Conservation (phyloP, 2,888 invertebrate species). For the Pheosia tremula region DNA sequence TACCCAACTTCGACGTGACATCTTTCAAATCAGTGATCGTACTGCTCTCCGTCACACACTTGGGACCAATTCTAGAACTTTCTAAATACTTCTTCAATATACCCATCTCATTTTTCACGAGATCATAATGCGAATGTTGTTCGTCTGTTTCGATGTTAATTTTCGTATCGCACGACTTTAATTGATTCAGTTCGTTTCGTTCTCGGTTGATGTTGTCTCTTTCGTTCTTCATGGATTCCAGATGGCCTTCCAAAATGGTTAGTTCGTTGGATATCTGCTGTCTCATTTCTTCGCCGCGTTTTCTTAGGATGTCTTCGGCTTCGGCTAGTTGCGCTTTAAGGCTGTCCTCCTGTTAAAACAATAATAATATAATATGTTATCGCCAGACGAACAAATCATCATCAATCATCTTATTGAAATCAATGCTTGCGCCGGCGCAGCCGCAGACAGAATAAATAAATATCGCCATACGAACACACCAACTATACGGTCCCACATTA, state of each 20-base stretch:
- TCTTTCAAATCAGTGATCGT: conserved; percentile 53
- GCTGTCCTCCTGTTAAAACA: conserved; percentile 58
- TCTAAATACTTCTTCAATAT: conserved; percentile 59
- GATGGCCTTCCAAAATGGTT: conserved; percentile 52
- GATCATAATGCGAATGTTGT: conserved; percentile 51
- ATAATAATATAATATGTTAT: background rate
- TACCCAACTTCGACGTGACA: conserved; percentile 31
- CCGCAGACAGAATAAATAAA: too few species aligned
- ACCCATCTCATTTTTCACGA: conserved; percentile 57
- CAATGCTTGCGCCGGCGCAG: too few species aligned
- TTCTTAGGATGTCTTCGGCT: conserved; percentile 58
- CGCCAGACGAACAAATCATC: too few species aligned
- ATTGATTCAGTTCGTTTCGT: conserved; percentile 40
- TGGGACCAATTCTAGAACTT: conserved; percentile 44
- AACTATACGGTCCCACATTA: too few species aligned
- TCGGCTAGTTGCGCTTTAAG: conserved; percentile 60
- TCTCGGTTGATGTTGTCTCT: conserved; percentile 61
- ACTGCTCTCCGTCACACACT: conserved; percentile 55
- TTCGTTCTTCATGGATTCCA: conserved; percentile 63
- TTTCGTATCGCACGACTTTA: conserved; percentile 19
- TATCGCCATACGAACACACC: too few species aligned
- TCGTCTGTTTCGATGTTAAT: conserved; percentile 41
- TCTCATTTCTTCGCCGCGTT: conserved; percentile 69
- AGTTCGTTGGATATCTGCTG: conserved; percentile 66
- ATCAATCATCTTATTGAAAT: too few species aligned